Conservation (phyloP, 2,888 invertebrate species). For the Nephrotoma appendiculata region DNA sequence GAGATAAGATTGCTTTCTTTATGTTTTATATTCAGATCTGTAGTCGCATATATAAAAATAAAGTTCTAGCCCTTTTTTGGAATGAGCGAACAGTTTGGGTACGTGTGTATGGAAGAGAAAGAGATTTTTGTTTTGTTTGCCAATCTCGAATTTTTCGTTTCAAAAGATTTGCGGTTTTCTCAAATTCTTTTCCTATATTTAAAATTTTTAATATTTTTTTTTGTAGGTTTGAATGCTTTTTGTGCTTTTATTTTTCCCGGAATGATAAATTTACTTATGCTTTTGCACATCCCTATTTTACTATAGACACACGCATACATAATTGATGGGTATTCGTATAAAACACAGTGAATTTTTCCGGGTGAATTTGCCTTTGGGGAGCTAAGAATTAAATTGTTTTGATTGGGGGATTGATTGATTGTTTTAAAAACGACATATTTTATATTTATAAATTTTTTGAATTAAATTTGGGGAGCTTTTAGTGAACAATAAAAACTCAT, state of each 20-base stretch:
- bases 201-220: no score
- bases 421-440: not conserved
- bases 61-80: not conserved
- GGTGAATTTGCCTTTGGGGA: not conserved
- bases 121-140: not conserved
- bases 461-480: no score
- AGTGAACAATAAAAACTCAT: no score
- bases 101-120: not conserved
- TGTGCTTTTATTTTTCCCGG: not conserved
- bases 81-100: not conserved
- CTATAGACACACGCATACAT: not conserved
- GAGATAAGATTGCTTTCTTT: not conserved
- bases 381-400: not conserved
- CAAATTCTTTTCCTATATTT: not conserved
- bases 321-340: not conserved
- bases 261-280: not conserved
- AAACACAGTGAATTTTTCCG: not conserved
- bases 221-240: not conserved
- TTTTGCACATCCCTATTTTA: not conserved
- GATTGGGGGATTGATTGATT: not conserved
- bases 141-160: not conserved
- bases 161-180: not conserved
- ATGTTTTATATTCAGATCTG: not conserved
- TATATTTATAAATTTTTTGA: no score
- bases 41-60: not conserved